Base-by-base conservation (phyloP, 2,888 invertebrate genomes). In the Cerastis leucographa region DNA sequence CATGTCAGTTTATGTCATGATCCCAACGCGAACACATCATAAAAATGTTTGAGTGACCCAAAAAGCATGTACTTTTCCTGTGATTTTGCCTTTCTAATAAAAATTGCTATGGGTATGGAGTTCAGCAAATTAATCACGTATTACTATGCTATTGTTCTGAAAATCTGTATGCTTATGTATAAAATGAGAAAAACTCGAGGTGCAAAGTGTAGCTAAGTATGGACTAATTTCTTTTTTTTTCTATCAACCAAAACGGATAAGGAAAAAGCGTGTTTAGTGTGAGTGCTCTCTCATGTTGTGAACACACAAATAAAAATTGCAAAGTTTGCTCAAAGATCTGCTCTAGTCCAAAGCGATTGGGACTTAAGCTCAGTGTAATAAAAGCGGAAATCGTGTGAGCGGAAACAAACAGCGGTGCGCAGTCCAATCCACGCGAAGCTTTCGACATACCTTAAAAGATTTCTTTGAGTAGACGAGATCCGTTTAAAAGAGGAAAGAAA, bases 401-500 rank as follows among this genome's bases (percentile, higher is more conserved):
- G 87, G 89, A 92, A 92, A 90, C 78, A 86, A 87, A 92, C 91
- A 94, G 94, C 92, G 92, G 93, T 93, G 93, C 90, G 88, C 80
- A 87, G 89, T 92, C 90, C 88, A 87, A 81, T 87, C 84, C 90
- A 92, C 94, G 93, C 92, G 91, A 95, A 96, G 95, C 95, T 89
- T 91, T 91, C 90, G 94, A 96, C 96, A 92, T 96, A 96, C 96
- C 96, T 96, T 94, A 96, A 93, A 86, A 96, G 95, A 92, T 96
- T 96, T 96, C 96, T 96, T 95, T 92, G 92, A 91, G 92, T 92
- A 94, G 94, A 95, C 93, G 95, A 94, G 96, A 93, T 95, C 96
- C 96, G 93, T 94, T 93, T 92, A 93, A 95, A 93, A 94, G 93
- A 94, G 93, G 94, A 94, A 95, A 96, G 89, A 94, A 89, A 91